These are phyloP conservation scores for Carcharodon carcharias DNA, from an alignment of 2,797 vertebrate species.

Conservation along the genomic window DNA sequence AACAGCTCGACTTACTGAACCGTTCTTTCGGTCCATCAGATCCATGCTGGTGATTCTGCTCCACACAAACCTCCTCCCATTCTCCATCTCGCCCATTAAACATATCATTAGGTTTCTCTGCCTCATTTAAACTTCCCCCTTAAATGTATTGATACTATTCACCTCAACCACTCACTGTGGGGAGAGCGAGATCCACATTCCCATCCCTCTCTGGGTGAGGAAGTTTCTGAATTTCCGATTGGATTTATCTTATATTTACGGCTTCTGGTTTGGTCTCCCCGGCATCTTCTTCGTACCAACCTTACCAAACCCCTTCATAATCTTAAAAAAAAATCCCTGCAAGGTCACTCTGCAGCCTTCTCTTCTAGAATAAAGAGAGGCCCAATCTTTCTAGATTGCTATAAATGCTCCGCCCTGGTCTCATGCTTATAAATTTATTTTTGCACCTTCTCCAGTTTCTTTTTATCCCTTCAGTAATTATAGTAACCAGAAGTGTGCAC, in stretches of 20 bases:
- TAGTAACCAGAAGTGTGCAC: background rate
- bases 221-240: background rate
- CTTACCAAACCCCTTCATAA: too few relatives aligned
- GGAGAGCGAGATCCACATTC: background rate
- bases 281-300: background rate
- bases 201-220: background rate
- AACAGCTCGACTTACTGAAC: background rate
- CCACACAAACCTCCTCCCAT: background rate
- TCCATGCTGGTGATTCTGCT: background rate
- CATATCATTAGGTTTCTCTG: too few relatives aligned
- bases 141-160: too few relatives aligned
- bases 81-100: background rate
- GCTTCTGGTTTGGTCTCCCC: too few relatives aligned
- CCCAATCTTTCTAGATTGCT: too few relatives aligned
- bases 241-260: too few relatives aligned
- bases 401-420: background rate
- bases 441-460: background rate
- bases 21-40: background rate
- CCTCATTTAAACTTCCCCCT: too few relatives aligned
- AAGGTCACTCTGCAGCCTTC: too few relatives aligned
- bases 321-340: too few relatives aligned
- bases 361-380: too few relatives aligned
- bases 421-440: background rate
- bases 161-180: background rate
- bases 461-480: background rate